These are phyloP conservation scores for Tokudaia muenninki DNA, from an alignment of 2,797 vertebrate species.

Conservation along the genomic window DNA sequence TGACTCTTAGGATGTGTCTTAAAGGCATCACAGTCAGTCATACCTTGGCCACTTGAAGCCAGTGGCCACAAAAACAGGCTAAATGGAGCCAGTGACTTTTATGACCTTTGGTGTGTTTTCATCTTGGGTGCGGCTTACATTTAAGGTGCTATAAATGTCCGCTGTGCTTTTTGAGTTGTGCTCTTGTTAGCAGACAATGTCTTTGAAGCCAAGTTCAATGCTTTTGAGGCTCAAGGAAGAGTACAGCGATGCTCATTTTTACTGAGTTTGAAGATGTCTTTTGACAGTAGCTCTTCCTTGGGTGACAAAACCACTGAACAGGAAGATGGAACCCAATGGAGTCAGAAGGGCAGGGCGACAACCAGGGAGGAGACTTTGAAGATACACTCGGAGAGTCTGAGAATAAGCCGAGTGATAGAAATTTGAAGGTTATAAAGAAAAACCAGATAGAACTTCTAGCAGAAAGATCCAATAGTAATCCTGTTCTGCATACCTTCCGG, in stretches of 20 bases:
- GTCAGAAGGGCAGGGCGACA: not conserved
- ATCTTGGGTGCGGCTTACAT: not conserved
- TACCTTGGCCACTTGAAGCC: not conserved
- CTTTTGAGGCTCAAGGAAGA: not conserved
- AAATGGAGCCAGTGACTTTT: not conserved
- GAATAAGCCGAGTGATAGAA: conserved; percentile 93
- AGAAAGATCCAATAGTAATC: conserved; percentile 95
- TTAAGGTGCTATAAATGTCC: not conserved
- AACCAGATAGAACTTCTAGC: conserved; percentile 86
- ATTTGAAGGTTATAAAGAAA: conserved; percentile 96
- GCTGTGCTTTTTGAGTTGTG: not conserved
- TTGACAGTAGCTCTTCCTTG: not conserved
- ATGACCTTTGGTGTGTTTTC: no score
- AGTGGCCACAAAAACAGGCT: not conserved
- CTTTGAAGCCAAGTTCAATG: not conserved
- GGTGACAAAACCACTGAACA: not conserved
- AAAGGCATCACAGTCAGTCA: not conserved
- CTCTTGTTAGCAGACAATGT: not conserved
- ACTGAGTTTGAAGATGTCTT: not conserved
- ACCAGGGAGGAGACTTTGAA: not conserved
- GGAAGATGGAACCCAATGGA: not conserved
- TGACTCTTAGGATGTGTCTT: not conserved
- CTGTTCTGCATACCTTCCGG: conserved; percentile 97
- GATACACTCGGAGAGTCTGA: conserved; percentile 90
- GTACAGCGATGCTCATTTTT: no score